Conservation (phyloP, 2,113 vertebrate genomes). For the Apodemus sylvaticus region DNA sequence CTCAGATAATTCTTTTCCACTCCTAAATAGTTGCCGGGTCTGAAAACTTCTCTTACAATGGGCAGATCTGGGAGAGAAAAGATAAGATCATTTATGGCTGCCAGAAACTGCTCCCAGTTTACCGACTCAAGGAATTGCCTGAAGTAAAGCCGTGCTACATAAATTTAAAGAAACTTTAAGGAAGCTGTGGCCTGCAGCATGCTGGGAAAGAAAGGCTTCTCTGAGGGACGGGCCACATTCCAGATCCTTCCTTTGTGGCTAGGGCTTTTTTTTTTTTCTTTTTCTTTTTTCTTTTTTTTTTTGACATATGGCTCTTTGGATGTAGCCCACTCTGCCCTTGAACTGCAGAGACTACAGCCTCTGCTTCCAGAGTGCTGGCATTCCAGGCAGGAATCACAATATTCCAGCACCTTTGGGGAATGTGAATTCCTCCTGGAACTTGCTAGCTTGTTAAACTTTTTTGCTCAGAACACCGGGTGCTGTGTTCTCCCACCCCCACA, state of each 20-base stretch:
- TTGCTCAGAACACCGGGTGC: background rate
- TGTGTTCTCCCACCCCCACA: too few species aligned
- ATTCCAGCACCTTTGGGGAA: background rate
- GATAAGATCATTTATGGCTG: background rate
- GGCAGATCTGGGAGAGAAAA: constrained; percentile 33
- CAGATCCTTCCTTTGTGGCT: background rate
- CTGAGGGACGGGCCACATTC: background rate
- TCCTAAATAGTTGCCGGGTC: background rate
- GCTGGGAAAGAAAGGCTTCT: background rate
- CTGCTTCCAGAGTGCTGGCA: background rate
- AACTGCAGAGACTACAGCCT: background rate
- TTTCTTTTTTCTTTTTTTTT: background rate
- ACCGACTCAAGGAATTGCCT: background rate
- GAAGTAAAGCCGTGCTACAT: background rate
- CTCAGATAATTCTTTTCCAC: background rate
- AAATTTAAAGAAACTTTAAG: background rate
- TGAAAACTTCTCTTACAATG: constrained; percentile 17
- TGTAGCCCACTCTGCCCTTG: background rate
- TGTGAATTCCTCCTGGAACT: background rate
- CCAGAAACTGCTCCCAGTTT: background rate
- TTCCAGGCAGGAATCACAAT: too few species aligned
- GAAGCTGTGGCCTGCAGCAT: background rate
- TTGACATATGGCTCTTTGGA: background rate
- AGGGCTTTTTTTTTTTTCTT: rapidly evolving
- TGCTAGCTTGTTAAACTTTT: background rate